Evolutionary conservation across 2,797 vertebrate species (phyloP), one percentile per base, ranked within the genome.

Genomic region (Steatocranus sp.): DNA sequence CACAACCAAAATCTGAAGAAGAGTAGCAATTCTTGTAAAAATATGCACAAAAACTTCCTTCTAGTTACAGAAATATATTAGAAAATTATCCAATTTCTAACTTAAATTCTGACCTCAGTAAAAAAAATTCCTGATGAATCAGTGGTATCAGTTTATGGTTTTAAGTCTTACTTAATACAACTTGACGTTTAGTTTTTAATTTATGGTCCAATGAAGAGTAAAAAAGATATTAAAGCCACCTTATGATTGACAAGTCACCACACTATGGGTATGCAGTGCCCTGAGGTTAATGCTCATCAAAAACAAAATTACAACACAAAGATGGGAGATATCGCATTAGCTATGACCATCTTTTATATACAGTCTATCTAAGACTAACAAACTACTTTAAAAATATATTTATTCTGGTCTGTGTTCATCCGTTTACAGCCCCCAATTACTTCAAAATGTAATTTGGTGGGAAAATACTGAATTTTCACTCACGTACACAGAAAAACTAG

Each of bases 111-210:
- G 66, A 18, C 9, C 23, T 70, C 66, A 3, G 23, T 46, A 46
- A 73, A 70, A 25, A 11, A 3, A n/a, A n/a, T n/a, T n/a, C n/a
- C n/a, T n/a, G n/a, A n/a, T n/a, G n/a, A n/a, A n/a, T n/a, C n/a
- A n/a, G n/a, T n/a, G n/a, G n/a, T n/a, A n/a, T 70, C 38, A 27
- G 6, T 48, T 30, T 7, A 46, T 46, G 20, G 66, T 73, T 48
- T 73, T 18, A 73, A 73, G 41, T 30, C 41, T 73, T 48, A 0
- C 11, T 73, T 30, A 30, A 48, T 27, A 5, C 15, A 73, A n/a
- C 3, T 48, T 48, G 14, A 70, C 0, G 0, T 46, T 48, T n/a
- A 48, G 25, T 30, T 73, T n/a, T 18, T 48, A 1, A 41, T 46
- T n/a, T 48, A 73, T 48, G 10, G 41, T 0, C 23, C 66, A 48